These are phyloP conservation scores for Drosophila pseudotalamancana DNA, from an alignment of 2,888 invertebrate genomes.

Conservation along the genomic window DNA sequence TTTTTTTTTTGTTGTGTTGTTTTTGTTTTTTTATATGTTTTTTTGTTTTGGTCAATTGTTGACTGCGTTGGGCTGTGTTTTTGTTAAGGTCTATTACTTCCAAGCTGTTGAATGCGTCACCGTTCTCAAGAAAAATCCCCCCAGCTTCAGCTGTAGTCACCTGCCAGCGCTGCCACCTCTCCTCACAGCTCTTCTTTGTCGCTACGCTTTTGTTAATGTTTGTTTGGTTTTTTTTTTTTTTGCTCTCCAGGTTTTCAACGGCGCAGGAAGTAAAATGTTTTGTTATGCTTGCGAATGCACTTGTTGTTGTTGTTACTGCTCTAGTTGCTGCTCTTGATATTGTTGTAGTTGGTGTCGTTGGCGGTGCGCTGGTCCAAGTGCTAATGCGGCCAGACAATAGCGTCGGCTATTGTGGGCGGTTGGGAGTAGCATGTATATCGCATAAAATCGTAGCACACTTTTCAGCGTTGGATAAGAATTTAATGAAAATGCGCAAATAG, in stretches of 20 bases:
- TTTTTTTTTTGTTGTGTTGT: slow-evolving; percentile 32
- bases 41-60: slow-evolving; percentile 27
- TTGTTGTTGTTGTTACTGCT: slow-evolving; percentile 23
- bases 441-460: slow-evolving; percentile 36
- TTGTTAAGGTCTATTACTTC: slow-evolving; percentile 67
- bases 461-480: slow-evolving; percentile 33
- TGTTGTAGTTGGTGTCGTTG: slow-evolving; percentile 27
- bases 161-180: slow-evolving; percentile 27
- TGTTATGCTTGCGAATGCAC: slow-evolving; percentile 41
- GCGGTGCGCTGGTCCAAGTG: slow-evolving; percentile 64
- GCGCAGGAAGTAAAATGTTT: slow-evolving; percentile 69
- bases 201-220: slow-evolving; percentile 54
- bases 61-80: slow-evolving; percentile 32
- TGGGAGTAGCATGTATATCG: neutral
- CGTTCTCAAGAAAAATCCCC: slow-evolving; percentile 51
- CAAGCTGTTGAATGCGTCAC: slow-evolving; percentile 71
- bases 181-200: slow-evolving; percentile 38
- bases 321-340: slow-evolving; percentile 16
- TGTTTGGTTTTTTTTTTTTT: slow-evolving; percentile 13
- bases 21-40: neutral
- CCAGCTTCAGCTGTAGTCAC: slow-evolving; percentile 39
- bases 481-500: slow-evolving; percentile 62
- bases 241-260: slow-evolving; percentile 41
- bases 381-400: slow-evolving; percentile 76
- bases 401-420: slow-evolving; percentile 23